Evolutionary conservation across 2,113 vertebrate genomes (phyloP), one percentile per base, ranked within the genome.

Genomic region (Oreotrochilus melanogaster): DNA sequence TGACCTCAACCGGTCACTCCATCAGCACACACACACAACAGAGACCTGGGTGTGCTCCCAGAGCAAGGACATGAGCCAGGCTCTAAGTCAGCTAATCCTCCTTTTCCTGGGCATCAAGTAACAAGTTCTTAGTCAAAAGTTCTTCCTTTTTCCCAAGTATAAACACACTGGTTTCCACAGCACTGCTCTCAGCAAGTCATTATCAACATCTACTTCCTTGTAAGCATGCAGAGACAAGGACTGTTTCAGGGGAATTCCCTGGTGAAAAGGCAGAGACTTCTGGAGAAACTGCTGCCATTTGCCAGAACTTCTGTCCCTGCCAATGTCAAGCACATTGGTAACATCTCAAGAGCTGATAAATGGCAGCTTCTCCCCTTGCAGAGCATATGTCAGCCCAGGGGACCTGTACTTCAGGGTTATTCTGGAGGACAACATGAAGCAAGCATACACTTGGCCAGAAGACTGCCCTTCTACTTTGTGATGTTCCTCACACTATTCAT

Each of bases 1-100:
- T 71, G 86, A 85, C 91, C 53, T 71, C 78, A 79, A 14, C 58
- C 1, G 0, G 56, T 50, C 27, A 2, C 42, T 51, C 82, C 61
- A 53, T 7, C 61, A 95, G 66, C 58, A 89, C 0, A 0, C 2
- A 3, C 30, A 72, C 0, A 0, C 0, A 3, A 61, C 35, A 18
- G 18, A 94, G 83, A 78, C 25, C 47, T 39, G 22, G 50, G 5
- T 5, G 2, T 10, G 45, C 25, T 16, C 78, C 24, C 61, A 57
- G 53, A 88, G 89, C 28, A 72, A 31, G 8, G 57, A 70, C 50
- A 60, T 1, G 1, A 88, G 74, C 54, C 81, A 86, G 31, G 14
- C 42, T 53, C 24, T 30, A n/a, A 67, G 5, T 17, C 60, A 78
- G 51, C 57, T 56, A 80, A 89, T 89, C 47, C 62, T 92, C 58